Evolutionary conservation across 2,113 vertebrate species (phyloP).

Genomic region (Cygnus atratus): DNA sequence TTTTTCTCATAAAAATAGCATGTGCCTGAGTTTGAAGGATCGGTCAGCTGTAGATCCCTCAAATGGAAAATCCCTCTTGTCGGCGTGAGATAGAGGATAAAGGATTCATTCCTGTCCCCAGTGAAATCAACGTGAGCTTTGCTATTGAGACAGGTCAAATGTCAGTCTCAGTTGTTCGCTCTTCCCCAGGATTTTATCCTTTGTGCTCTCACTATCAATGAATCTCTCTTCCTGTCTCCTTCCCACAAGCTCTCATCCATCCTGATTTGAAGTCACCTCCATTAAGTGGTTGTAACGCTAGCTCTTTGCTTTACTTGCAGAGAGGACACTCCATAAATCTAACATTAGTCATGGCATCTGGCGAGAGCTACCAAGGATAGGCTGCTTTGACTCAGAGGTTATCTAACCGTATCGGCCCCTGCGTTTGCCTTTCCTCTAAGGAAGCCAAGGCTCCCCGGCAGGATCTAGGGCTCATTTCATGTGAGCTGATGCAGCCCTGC

Average conservation of each 20-base stretch:
- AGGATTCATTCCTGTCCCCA: constrained; percentile 31
- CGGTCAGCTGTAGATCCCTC: constrained; percentile 30
- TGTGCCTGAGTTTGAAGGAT: constrained; percentile 32
- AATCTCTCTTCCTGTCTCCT: constrained; percentile 56
- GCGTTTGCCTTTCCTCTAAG: not conserved
- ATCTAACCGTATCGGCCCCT: constrained; percentile 35
- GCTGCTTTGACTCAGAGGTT: constrained; percentile 59
- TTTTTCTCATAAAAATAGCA: constrained; percentile 1
- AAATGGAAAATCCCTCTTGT: constrained; percentile 13
- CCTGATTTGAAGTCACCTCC: constrained; percentile 60
- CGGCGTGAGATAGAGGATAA: constrained; percentile 9
- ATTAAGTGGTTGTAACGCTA: constrained; percentile 42
- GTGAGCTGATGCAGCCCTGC: not conserved
- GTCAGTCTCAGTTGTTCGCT: constrained; percentile 48
- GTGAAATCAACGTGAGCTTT: constrained; percentile 34
- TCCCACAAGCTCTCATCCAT: constrained; percentile 62
- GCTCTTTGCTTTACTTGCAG: constrained; percentile 32
- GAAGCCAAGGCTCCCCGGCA: not conserved
- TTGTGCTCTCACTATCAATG: constrained; percentile 52
- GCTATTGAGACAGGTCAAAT: constrained; percentile 52
- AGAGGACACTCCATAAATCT: constrained; percentile 68
- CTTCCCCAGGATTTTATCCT: constrained; percentile 50
- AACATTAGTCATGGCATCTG: constrained; percentile 62
- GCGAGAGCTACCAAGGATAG: constrained; percentile 11
- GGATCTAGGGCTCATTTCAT: constrained; percentile 38